Conservation (phyloP, 2,888 invertebrate species). For the Yponomeuta malinellus region DNA sequence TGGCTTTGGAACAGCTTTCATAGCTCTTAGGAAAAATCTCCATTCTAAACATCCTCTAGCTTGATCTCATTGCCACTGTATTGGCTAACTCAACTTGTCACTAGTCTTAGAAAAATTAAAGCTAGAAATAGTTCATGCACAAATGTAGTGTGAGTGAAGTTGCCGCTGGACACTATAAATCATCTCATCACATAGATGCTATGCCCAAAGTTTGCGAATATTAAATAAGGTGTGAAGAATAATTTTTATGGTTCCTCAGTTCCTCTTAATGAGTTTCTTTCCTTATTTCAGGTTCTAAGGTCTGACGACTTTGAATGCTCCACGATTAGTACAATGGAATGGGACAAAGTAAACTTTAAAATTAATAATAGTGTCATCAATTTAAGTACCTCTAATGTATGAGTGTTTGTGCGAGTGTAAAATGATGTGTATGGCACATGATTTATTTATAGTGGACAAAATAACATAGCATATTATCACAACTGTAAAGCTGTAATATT, state of each 20-base stretch:
- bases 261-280: not conserved
- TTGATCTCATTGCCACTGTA: no score
- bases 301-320: not conserved
- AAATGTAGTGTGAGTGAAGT: no score
- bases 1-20: not conserved
- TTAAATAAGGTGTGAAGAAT: not conserved
- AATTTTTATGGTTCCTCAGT: not conserved
- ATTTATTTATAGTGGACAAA: not conserved
- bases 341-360: not conserved
- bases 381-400: not conserved
- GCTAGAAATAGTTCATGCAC: no score
- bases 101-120: no score
- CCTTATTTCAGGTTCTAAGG: slow-evolving; percentile 4
- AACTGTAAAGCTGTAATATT: not conserved
- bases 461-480: not conserved
- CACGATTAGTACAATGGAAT: not conserved
- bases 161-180: no score
- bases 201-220: no score
- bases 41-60: no score
- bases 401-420: slow-evolving; percentile 7
- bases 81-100: no score
- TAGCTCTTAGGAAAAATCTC: not conserved
- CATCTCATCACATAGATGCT: no score
- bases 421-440: not conserved
- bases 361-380: not conserved